Percentiles rank a stretch among this genome's conserved stretches.
Evolutionary conservation across 2,797 vertebrate species (phyloP).

Genomic region (Danio jaintianensis): DNA sequence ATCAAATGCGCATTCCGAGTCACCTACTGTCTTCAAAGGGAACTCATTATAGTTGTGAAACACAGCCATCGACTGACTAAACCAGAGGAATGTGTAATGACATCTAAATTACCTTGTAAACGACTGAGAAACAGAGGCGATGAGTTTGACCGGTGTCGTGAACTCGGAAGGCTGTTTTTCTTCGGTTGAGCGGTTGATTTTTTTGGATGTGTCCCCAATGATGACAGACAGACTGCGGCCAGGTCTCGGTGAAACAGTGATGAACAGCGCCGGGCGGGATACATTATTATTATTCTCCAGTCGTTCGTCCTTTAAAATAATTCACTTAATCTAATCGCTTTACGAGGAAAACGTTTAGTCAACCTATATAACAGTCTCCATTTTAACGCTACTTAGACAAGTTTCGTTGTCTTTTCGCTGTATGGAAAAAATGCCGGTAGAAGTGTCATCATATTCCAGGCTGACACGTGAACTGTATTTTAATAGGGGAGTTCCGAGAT

Average conservation of each 20-base stretch:
- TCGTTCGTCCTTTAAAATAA: background rate
- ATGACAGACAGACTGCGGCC: slow-evolving; percentile 44
- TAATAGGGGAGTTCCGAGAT: background rate
- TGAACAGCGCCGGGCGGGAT: slow-evolving; percentile 54
- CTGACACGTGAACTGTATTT: background rate
- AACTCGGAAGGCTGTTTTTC: background rate
- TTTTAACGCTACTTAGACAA: background rate
- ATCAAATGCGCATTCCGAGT: background rate
- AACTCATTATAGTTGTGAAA: background rate
- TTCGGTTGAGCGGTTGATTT: background rate
- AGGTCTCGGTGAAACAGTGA: slow-evolving; percentile 54
- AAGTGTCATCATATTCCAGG: slow-evolving; percentile 3
- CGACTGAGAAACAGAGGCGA: background rate
- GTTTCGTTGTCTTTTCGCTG: background rate
- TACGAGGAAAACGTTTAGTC: background rate
- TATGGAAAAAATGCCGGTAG: slow-evolving; percentile 35
- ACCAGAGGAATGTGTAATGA: background rate
- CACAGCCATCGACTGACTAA: background rate
- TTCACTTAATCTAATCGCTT: background rate
- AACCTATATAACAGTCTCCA: background rate
- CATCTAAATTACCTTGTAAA: slow-evolving; percentile 33
- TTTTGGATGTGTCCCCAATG: slow-evolving; percentile 25
- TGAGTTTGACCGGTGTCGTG: slow-evolving; percentile 6
- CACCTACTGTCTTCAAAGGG: background rate
- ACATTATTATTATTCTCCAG: slow-evolving; percentile 42